These are phyloP conservation scores for Pelobates cultripes DNA, from an alignment of 2,797 vertebrate species.

Conservation along the genomic window DNA sequence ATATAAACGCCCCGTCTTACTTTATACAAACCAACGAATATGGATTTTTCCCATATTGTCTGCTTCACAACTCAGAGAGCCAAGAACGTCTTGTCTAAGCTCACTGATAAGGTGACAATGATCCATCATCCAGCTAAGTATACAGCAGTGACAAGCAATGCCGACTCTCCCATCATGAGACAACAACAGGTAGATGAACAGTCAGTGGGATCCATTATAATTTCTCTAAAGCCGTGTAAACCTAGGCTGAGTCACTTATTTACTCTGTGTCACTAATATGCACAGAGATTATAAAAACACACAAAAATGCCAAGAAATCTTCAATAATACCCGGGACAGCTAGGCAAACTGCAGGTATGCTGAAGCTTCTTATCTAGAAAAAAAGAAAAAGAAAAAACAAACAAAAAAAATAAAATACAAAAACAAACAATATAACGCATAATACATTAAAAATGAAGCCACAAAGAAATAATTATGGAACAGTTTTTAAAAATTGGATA, in stretches of 20 bases:
- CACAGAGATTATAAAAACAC: constrained; percentile 32
- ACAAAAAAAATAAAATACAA: too few species aligned
- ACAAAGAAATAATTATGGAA: too few species aligned
- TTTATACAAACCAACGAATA: background rate
- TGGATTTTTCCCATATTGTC: background rate
- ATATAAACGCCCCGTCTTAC: background rate
- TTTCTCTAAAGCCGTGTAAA: constrained; percentile 18
- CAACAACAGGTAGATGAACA: constrained; percentile 11
- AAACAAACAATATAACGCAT: too few species aligned
- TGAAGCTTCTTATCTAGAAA: constrained; percentile 16
- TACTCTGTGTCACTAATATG: constrained; percentile 30
- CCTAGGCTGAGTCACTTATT: constrained; percentile 28
- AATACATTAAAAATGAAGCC: too few species aligned
- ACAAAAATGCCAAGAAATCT: constrained; percentile 31
- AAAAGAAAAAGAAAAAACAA: background rate
- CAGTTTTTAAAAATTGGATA: too few species aligned
- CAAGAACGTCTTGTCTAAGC: constrained; percentile 27
- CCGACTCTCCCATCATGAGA: constrained; percentile 33
- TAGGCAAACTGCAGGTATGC: background rate
- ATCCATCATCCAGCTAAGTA: constrained; percentile 40
- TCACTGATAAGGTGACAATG: constrained; percentile 32
- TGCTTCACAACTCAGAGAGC: constrained; percentile 2
- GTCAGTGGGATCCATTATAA: constrained; percentile 14
- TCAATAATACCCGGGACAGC: background rate
- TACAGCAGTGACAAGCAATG: constrained; percentile 28